Conservation (phyloP, 1,140 invertebrate genomes). For the Drosophila athabasca region DNA sequence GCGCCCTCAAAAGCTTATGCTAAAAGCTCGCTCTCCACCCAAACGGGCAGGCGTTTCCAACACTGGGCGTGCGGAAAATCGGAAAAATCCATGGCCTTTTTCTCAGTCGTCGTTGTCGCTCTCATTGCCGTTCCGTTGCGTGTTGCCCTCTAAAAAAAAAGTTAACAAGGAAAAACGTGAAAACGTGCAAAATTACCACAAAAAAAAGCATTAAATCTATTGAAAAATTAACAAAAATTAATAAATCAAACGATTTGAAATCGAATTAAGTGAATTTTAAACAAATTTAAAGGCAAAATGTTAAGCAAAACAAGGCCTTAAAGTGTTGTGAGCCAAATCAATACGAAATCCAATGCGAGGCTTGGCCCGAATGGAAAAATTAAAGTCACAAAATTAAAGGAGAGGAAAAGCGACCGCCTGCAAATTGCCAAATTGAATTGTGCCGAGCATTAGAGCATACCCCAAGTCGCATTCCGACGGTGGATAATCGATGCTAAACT, state of each 20-base stretch:
- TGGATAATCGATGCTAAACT: slow-evolving; percentile 39
- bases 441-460: too few species aligned
- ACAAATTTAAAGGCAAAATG: slow-evolving; percentile 1
- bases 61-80: slow-evolving; percentile 47
- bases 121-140: slow-evolving; percentile 68
- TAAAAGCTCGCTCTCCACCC: background rate
- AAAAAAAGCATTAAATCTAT: slow-evolving; percentile 5
- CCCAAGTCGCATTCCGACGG: slow-evolving; percentile 1
- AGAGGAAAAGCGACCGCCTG: slow-evolving; percentile 16
- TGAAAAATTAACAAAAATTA: slow-evolving; percentile 19
- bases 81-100: slow-evolving; percentile 60
- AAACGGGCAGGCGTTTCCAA: slow-evolving; percentile 16
- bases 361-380: slow-evolving; percentile 12
- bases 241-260: slow-evolving; percentile 22
- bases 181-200: slow-evolving; percentile 22
- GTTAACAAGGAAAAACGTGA: slow-evolving; percentile 20
- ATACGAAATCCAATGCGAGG: slow-evolving; percentile 27
- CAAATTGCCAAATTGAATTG: slow-evolving; percentile 74
- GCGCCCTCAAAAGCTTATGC: slow-evolving; percentile 23
- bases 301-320: slow-evolving; percentile 3
- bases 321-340: slow-evolving; percentile 45
- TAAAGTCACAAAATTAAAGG: slow-evolving; percentile 8
- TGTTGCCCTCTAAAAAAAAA: slow-evolving; percentile 53
- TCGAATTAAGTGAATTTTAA: background rate
- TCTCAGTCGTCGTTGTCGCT: slow-evolving; percentile 65